Evolutionary conservation across 2,797 vertebrate species (phyloP).

Genomic region (Parauchenoglanis ngamensis): DNA sequence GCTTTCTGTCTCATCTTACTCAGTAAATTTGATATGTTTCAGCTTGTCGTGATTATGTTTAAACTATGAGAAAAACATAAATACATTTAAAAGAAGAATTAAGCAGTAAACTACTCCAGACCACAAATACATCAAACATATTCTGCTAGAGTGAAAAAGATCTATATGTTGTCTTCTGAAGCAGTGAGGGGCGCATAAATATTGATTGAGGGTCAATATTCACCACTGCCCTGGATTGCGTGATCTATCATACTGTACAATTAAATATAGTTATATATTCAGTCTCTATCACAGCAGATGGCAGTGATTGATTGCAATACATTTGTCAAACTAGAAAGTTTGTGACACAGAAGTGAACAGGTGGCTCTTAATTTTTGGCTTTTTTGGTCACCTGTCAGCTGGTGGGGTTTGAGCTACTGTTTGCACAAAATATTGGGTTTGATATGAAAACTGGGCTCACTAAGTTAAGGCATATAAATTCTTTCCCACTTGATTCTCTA

Average conservation of each 20-base stretch:
- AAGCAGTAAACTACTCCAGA: conserved; percentile 9
- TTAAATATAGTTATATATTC: conserved; percentile 68
- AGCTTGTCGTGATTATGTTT: neutral
- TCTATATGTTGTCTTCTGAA: conserved; percentile 55
- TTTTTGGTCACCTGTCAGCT: neutral
- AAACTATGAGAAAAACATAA: neutral
- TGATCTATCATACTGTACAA: conserved; percentile 67
- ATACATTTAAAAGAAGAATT: neutral
- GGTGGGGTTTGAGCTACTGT: neutral
- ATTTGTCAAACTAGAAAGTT: conserved; percentile 65
- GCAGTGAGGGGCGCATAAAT: conserved; percentile 60
- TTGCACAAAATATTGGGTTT: neutral
- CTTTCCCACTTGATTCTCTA: neutral
- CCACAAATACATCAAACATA: conserved; percentile 10
- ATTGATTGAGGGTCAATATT: conserved; percentile 66
- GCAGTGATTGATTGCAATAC: conserved; percentile 67
- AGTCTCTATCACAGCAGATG: conserved; percentile 59
- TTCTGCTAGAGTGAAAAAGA: conserved; percentile 54
- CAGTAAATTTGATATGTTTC: neutral
- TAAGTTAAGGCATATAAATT: neutral
- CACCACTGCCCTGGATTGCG: conserved; percentile 69
- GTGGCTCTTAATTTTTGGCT: conserved; percentile 6
- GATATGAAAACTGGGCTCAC: neutral
- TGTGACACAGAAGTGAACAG: conserved; percentile 41
- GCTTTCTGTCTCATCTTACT: neutral